Conservation (phyloP, 2,888 invertebrate species). For the Alviniconcha strummeri region DNA sequence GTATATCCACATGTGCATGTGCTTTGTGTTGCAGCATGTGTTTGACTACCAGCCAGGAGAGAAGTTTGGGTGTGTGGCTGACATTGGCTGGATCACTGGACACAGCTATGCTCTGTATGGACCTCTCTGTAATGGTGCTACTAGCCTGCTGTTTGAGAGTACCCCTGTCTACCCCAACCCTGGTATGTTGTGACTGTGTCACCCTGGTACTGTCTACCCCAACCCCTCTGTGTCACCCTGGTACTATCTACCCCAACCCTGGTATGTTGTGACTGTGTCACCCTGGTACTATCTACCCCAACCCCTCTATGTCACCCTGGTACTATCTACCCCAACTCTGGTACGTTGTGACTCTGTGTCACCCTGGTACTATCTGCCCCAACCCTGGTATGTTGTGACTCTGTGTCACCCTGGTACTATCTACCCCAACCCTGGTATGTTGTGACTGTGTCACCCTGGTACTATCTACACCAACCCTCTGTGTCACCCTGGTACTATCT, state of each 20-base stretch:
- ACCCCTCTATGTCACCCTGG: too few relatives aligned
- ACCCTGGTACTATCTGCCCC: slow-evolving; percentile 71
- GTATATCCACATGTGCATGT: too few relatives aligned
- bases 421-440: not conserved
- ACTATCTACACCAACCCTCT: slow-evolving; percentile 39
- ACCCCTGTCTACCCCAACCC: slow-evolving; percentile 76
- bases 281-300: too few relatives aligned
- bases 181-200: slow-evolving; percentile 56
- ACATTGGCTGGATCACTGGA: slow-evolving; percentile 76
- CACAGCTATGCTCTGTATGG: slow-evolving; percentile 76
- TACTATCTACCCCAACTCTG: too few relatives aligned
- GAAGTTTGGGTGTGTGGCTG: slow-evolving; percentile 76
- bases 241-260: too few relatives aligned
- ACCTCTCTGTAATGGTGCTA: slow-evolving; percentile 76
- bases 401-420: not conserved
- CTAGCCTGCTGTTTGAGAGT: slow-evolving; percentile 76
- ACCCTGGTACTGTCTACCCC: not conserved
- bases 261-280: too few relatives aligned
- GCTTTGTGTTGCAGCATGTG: slow-evolving; percentile 67
- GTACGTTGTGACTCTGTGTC: too few relatives aligned
- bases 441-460: too few relatives aligned
- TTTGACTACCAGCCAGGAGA: slow-evolving; percentile 74
- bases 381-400: slow-evolving; percentile 70
- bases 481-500: too few relatives aligned
- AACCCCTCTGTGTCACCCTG: too few relatives aligned